Evolutionary conservation across 2,113 vertebrate species (phyloP).

Genomic region (Brienomyrus brachyistius): DNA sequence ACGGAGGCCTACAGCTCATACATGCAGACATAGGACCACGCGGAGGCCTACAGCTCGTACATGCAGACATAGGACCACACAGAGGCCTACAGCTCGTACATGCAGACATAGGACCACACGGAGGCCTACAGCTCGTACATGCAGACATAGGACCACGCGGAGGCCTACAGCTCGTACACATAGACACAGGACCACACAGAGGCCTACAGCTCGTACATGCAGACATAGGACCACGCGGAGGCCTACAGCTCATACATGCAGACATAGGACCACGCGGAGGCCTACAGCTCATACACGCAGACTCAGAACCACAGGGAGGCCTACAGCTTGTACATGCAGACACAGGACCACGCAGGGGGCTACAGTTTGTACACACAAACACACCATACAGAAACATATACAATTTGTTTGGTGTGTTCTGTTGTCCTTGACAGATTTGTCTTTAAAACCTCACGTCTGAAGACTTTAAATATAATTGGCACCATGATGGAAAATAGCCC

Average conservation of each 20-base stretch:
- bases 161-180: background rate
- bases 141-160: rapidly evolving
- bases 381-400: background rate
- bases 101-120: rapidly evolving
- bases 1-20: background rate
- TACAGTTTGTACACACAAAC: background rate
- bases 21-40: background rate
- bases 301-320: background rate
- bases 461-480: background rate
- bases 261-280: rapidly evolving
- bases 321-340: background rate
- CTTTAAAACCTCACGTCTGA: background rate
- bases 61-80: background rate
- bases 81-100: background rate
- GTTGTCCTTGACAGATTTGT: background rate
- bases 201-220: background rate
- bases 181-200: background rate
- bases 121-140: background rate
- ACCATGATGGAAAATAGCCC: background rate
- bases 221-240: background rate
- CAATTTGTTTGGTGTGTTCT: background rate
- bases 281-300: background rate
- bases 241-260: background rate
- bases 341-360: background rate
- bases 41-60: background rate